Evolutionary conservation across 2,113 vertebrate species (phyloP), one percentile per base, ranked within the genome.

Genomic region (Osmerus mordax): DNA sequence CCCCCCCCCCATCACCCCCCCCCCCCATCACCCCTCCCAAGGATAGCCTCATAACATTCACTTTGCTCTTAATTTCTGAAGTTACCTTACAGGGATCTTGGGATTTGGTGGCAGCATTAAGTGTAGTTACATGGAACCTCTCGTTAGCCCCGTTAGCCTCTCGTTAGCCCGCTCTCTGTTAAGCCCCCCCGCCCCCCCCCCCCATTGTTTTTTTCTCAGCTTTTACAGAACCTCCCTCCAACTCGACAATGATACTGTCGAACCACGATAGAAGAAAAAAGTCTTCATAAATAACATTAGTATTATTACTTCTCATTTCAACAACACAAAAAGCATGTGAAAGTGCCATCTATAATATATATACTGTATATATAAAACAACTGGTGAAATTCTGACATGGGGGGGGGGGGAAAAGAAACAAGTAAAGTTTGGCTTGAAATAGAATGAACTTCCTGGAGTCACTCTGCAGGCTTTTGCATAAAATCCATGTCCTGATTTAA

Each of bases 401-500:
- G 84, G 41, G 41, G 41, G 41, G 41, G 9, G 9, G 2, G 1
- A 2, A 0, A 47, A 47, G 36, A 41, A 41, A 41, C 3, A 41
- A 11, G 7, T 47, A 47, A 47, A 11, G 41, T 47, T 85, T 84
- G 80, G 86, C 88, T 89, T 86, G 77, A 47, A 71, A 25, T 23
- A 54, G 28, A 51, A 41, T n/a, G 65, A 73, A 78, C 83, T 69
- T 82, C 84, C 77, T 2, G 71, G 69, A 62, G 66, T 75, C 28
- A 52, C 72, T 90, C 92, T 89, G 90, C 93, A 87, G 92, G 93
- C 90, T 93, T 94, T 95, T 94, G 93, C 94, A 94, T 94, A 94
- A 95, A 95, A 89, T 90, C 94, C 90, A 92, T 92, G 90, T 95
- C 92, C 92, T 86, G 88, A 90, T 93, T 93, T 88, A 89, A 90